Base-by-base conservation (phyloP, 1,140 invertebrate genomes). In the Vanessa tameamea region DNA sequence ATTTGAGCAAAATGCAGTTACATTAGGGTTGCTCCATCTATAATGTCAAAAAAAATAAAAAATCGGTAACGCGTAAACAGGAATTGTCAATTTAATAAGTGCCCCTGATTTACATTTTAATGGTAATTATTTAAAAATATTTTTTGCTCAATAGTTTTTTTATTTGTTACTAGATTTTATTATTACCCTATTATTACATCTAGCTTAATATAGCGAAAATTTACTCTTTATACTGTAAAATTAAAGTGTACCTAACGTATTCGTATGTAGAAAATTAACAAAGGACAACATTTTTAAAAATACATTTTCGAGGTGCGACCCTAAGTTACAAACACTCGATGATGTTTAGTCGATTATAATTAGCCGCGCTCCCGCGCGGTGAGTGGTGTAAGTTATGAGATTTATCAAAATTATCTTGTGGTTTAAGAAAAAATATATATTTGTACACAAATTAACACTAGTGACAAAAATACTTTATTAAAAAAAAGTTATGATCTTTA, bases 321-420 rank as follows among this genome's bases (percentile, higher is more conserved):
- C 88, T 92, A 89, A 87, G 69, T 87, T 87, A 89, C 84, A 79
- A 89, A 79, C 84, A 87, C 87, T 87, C 88, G 87, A 90, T 92
- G 88, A 92, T 90, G 87, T 91, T 91, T 89, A 91, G 89, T 87
- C 82, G 88, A 90, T 91, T 92, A 92, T 92, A 92, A 92, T 92
- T 92, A 92, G 90, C 89, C 80, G 75, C 83, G 86, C 86, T 86
- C 83, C 88, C 82, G 82, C 78, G 71, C 73, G 75, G n/a, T 20
- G 43, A 43, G 57, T 75, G 81, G 79, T 72, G 37, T 70, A 84
- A 83, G 80, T 80, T 23, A 82, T 50, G 76, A 81, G 74, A 69
- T 31, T 53, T 31, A 66, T 23, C 16, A 53, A 53, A 8, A 51
- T 53, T 57, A 20, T 20, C 16, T 20, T 7, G 20, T 11, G 12